phyloP scores from a whole-genome alignment of 1,140 invertebrate genomes.

The Solenopsis invicta region DNA sequence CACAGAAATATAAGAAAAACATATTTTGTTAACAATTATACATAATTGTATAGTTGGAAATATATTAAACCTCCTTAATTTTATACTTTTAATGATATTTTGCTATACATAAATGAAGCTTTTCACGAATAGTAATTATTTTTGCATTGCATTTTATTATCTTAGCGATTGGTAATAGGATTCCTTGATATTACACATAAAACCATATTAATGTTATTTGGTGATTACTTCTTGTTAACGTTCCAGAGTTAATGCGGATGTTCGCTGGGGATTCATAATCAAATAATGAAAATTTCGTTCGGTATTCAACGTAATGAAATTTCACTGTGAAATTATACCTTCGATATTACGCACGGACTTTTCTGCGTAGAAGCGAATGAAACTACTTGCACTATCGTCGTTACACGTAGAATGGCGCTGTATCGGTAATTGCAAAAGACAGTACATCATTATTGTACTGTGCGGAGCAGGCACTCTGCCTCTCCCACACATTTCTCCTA shows the following conservation, averaged over 20 bases:
- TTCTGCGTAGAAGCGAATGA: conserved; percentile 25
- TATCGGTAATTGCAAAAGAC: conserved; percentile 68
- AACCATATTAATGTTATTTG: conserved; percentile 50
- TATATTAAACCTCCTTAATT: background rate
- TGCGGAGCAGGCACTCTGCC: conserved; percentile 5
- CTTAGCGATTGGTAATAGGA: background rate
- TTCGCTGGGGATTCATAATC: conserved; percentile 38
- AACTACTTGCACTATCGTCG: background rate
- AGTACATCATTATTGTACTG: conserved; percentile 69
- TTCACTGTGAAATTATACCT: conserved; percentile 33
- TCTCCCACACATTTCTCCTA: conserved; percentile 34
- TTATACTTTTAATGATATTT: background rate
- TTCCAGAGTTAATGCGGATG: conserved; percentile 22
- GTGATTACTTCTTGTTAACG: conserved; percentile 51
- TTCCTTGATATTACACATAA: conserved; percentile 21
- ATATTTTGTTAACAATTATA: background rate
- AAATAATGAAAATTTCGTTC: conserved; percentile 58
- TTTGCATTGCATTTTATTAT: conserved; percentile 9
- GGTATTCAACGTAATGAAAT: conserved; percentile 58
- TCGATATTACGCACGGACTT: conserved; percentile 29
- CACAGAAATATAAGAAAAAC: background rate
- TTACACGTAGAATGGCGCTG: background rate
- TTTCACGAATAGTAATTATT: background rate
- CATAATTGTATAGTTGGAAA: background rate
- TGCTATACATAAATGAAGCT: background rate